phyloP scores from a whole-genome alignment of 2,888 invertebrate species.

The Autographa pulchrina region DNA sequence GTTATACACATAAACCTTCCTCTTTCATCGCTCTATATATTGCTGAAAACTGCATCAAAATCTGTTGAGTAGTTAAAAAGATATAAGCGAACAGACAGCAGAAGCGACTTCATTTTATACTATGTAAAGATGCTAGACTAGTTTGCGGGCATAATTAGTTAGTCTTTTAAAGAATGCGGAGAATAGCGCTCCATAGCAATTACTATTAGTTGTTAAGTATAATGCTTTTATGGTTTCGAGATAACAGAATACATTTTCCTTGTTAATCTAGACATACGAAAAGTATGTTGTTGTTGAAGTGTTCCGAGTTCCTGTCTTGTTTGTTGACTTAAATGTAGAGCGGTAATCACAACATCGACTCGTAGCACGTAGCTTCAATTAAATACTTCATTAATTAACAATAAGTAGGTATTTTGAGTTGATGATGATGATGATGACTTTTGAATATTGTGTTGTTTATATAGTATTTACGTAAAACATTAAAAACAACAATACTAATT shows the following conservation, averaged over 20 bases:
- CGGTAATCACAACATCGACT: background rate
- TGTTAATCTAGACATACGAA: conserved; percentile 1
- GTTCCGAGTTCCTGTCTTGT: conserved; percentile 3
- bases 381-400: background rate
- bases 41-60: too few relatives aligned
- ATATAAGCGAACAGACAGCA: too few relatives aligned
- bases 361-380: background rate
- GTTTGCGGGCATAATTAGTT: conserved; percentile 43
- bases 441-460: too few relatives aligned
- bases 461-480: too few relatives aligned
- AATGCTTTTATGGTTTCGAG: conserved; percentile 5
- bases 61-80: too few relatives aligned
- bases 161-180: conserved; percentile 40
- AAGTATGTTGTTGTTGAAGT: background rate
- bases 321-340: conserved; percentile 5
- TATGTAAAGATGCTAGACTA: conserved; percentile 13
- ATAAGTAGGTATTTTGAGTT: too few relatives aligned
- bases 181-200: conserved; percentile 22
- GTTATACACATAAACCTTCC: too few relatives aligned
- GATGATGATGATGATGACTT: too few relatives aligned
- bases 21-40: too few relatives aligned
- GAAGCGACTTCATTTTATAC: too few relatives aligned
- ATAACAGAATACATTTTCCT: conserved; percentile 7
- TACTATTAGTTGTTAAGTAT: background rate
- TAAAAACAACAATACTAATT: too few relatives aligned